phyloP scores from a whole-genome alignment of 2,797 vertebrate genomes.

The Columba guinea region DNA sequence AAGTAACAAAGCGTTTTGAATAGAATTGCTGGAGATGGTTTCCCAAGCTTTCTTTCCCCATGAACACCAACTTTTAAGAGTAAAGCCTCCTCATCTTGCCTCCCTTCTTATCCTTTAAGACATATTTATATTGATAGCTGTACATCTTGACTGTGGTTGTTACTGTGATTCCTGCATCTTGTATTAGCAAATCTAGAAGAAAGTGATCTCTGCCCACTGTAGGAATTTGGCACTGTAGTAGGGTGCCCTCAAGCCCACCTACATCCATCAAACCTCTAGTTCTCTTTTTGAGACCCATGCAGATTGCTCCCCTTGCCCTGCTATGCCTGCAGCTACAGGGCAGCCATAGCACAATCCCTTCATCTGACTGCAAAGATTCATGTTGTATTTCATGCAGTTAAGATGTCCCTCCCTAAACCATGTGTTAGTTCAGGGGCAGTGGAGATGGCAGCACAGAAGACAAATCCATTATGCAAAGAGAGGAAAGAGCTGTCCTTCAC shows the following conservation, averaged over 20 bases:
- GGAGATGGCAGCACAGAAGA: background rate
- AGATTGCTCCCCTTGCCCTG: background rate
- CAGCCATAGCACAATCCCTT: background rate
- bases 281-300: background rate
- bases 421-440: fast-evolving
- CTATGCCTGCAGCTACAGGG: background rate
- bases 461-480: background rate
- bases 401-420: background rate
- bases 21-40: background rate
- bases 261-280: background rate
- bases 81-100: background rate
- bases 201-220: fast-evolving
- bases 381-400: background rate
- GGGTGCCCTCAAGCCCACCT: background rate
- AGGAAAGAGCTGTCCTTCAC: background rate
- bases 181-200: background rate
- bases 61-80: background rate
- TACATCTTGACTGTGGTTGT: background rate
- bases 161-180: background rate
- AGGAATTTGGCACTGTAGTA: background rate
- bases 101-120: background rate
- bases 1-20: background rate
- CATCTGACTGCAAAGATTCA: background rate
- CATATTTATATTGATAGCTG: background rate
- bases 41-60: background rate